Evolutionary conservation across 2,113 vertebrate species (phyloP), one percentile per base, ranked within the genome.

Genomic region (Cnemophilus loriae): DNA sequence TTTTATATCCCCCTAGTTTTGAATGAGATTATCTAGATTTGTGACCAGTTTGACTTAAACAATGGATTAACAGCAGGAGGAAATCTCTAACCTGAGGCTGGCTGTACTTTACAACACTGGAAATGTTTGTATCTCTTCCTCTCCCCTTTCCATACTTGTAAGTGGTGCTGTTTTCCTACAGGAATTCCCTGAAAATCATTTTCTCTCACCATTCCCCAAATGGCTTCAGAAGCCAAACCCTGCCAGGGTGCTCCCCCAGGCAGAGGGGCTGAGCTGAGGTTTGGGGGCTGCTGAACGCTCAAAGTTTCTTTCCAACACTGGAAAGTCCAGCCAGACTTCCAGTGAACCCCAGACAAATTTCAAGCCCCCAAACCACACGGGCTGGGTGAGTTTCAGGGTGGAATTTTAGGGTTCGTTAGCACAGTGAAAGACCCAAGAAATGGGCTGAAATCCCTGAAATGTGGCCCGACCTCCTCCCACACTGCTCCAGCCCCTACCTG

Each of bases 331-430:
- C 52, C 63, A 56, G 55, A 13, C 59, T 47, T 42, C 12, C 77
- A 47, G 55, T 33, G 84, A 93, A 59, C 84, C 82, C 0, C 3
- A 46, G 82, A 60, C 10, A 27, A 65, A 63, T 46, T 37, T 42
- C 74, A 50, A 90, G 30, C 46, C 91, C 76, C 42, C 41, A 85
- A 65, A 76, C 60, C 75, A 24, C 85, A n/a, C 3, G 5, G 78
- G 20, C 67, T 37, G 37, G 61, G 32, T 0, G 21, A 61, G 39
- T 20, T 65, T 74, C 67, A 13, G 35, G 0, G 42, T 2, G 57
- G 90, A 71, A 83, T 70, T 93, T 86, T 52, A 60, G 80, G 76
- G 71, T 81, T 86, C 87, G n/a, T 81, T 49, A 84, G 15, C 70
- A 37, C 39, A 64, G 61, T 0, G 1, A 28, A 71, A 81, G 46